A percentile compares a stretch with the other conserved stretches of the same genome.
Evolutionary conservation across 2,888 invertebrate genomes (phyloP).

Genomic region (Drosophila fulvimacula): DNA sequence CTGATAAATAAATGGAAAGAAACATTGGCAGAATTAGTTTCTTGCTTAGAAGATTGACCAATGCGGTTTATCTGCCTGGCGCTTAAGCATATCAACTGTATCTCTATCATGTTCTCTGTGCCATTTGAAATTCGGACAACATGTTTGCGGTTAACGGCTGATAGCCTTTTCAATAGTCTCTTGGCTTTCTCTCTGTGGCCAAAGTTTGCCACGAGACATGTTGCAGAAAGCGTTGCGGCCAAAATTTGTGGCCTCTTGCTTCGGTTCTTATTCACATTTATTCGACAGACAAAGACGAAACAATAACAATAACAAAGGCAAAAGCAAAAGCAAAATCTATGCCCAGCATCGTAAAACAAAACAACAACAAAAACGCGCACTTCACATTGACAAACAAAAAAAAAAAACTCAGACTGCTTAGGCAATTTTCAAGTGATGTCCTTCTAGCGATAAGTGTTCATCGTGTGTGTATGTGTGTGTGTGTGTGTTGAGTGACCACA

Average conservation of each 20-base stretch:
- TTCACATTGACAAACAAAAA: constrained; percentile 35
- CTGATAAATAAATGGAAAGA: neutral
- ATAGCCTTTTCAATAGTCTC: constrained; percentile 66
- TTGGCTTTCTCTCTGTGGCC: constrained; percentile 36
- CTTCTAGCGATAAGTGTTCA: constrained; percentile 71
- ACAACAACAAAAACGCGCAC: constrained; percentile 33
- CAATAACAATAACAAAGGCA: constrained; percentile 26
- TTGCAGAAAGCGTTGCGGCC: constrained; percentile 40
- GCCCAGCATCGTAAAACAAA: constrained; percentile 63
- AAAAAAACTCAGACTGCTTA: constrained; percentile 70
- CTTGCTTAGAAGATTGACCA: constrained; percentile 22
- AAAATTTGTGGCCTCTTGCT: constrained; percentile 39
- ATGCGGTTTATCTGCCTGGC: constrained; percentile 31
- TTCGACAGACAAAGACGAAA: constrained; percentile 35
- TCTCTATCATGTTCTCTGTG: constrained; percentile 10
- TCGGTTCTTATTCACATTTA: constrained; percentile 50
- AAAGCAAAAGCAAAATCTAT: constrained; percentile 42
- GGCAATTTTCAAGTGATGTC: constrained; percentile 81
- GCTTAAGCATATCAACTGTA: constrained; percentile 25
- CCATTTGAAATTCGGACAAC: constrained; percentile 60
- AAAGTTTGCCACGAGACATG: constrained; percentile 61
- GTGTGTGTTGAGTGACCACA: constrained; percentile 60
- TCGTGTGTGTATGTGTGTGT: constrained; percentile 17
- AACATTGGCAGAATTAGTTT: neutral
- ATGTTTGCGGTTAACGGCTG: constrained; percentile 74